Base-by-base conservation (phyloP, 64 coral and sea anemone genomes). In the Stichodactyla mertensii region DNA sequence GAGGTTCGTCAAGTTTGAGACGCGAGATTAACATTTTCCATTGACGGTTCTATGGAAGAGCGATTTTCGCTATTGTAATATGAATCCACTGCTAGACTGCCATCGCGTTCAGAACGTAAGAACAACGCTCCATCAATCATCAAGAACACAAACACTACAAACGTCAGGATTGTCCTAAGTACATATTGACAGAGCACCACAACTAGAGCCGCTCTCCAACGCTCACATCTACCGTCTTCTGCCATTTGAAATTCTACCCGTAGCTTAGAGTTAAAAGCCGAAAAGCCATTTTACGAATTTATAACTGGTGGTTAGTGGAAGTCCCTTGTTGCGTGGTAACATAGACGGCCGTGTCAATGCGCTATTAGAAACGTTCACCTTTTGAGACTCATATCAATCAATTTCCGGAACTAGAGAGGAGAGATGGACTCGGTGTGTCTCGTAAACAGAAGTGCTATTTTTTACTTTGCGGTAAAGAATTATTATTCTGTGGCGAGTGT, bases 291-390 rank as follows among this genome's bases (percentile, higher is more conserved):
- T 74, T 74, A 74, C 69, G 69, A 27, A 74, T 74, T 74, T n/a
- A 74, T 74, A 66, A 66, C 62, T 18, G 4, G 69, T 23, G 26
- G 10, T 74, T 31, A 74, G 24, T 74, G 20, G 26, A 31, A 31
- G 10, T 74, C 7, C 7, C 7, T 10, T 14, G 69, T 74, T 74
- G 69, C 69, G 69, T 74, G 27, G 69, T 74, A 74, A 74, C 69
- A 2, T 0, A 74, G 69, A 74, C 69, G 24, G n/a, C 12, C 24
- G 69, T 74, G 69, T 74, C 69, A 74, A 74, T 74, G 36, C n/a
- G 78, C 45, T 55, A 81, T 81, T 81, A 81, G 54, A 54, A 81
- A 81, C 78, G 36, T 81, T 81, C 78, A 81, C 78, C 78, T 81
- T 51, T 81, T 45, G 53, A 52, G 20, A 53, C 78, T 81, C 51